Conservation (phyloP, 1,140 invertebrate species). For the Halesus radiatus region DNA sequence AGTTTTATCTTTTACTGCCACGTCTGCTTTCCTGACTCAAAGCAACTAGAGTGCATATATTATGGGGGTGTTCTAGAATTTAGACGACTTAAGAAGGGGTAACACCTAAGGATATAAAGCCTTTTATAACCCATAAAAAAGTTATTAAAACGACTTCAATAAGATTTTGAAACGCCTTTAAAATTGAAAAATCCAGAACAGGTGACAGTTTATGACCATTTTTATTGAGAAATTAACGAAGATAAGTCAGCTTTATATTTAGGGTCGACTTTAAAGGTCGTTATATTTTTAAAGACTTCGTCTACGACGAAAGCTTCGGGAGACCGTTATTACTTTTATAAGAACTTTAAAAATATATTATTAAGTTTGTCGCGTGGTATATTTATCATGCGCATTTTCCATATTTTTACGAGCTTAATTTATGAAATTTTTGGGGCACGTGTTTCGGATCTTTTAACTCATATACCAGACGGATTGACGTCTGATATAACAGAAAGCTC, state of each 20-base stretch:
- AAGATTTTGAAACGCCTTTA: conserved; percentile 3
- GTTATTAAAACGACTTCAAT: conserved; percentile 16
- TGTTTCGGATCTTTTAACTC: too few species aligned
- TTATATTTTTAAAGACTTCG: not conserved
- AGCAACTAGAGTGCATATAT: not conserved
- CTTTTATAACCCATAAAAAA: conserved; percentile 16
- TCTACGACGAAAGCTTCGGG: not conserved
- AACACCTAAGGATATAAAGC: not conserved
- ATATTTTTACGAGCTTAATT: not conserved
- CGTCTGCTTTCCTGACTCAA: not conserved
- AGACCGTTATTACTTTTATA: not conserved
- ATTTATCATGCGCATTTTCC: not conserved
- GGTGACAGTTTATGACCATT: conserved; percentile 11
- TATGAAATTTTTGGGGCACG: too few species aligned
- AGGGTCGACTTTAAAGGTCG: not conserved
- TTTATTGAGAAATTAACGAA: conserved; percentile 9
- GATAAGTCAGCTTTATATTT: not conserved
- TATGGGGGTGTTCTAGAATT: not conserved
- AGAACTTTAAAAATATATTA: not conserved
- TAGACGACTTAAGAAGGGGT: not conserved
- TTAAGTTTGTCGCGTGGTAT: not conserved
- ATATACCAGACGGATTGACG: too few species aligned
- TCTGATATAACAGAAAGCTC: too few species aligned
- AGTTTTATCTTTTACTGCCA: not conserved
- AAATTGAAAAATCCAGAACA: not conserved